A percentile compares a stretch with the other conserved stretches of the same genome.
Evolutionary conservation across 2,797 vertebrate genomes (phyloP).

Genomic region (Sebastes variabilis): DNA sequence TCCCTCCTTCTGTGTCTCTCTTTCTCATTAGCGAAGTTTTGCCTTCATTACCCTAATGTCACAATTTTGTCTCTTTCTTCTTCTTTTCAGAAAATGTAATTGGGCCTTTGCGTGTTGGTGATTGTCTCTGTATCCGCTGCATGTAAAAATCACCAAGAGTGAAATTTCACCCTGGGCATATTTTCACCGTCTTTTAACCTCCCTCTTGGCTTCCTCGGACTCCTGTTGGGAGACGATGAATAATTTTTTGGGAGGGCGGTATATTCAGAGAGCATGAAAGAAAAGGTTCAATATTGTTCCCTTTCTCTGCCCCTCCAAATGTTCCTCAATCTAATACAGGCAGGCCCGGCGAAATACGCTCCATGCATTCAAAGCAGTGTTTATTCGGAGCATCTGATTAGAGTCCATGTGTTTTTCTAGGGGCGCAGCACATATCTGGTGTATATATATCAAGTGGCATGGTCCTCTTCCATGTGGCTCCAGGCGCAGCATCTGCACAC

Average conservation of each 20-base stretch:
- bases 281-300: slow-evolving; percentile 30
- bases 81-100: slow-evolving; percentile 68
- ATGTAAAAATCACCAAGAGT: slow-evolving; percentile 50
- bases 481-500: slow-evolving; percentile 77
- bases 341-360: slow-evolving; percentile 10
- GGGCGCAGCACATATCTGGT: slow-evolving; percentile 47
- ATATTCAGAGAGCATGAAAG: slow-evolving; percentile 42
- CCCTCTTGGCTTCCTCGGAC: slow-evolving; percentile 24
- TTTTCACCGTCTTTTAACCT: slow-evolving; percentile 52
- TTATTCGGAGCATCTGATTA: slow-evolving; percentile 51
- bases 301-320: slow-evolving; percentile 28
- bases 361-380: slow-evolving; percentile 36
- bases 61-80: slow-evolving; percentile 66
- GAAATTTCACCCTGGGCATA: slow-evolving; percentile 54
- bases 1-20: slow-evolving; percentile 32
- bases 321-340: slow-evolving; percentile 18
- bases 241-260: slow-evolving; percentile 21
- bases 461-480: slow-evolving; percentile 69
- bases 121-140: slow-evolving; percentile 55
- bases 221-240: slow-evolving; percentile 47
- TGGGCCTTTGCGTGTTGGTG: slow-evolving; percentile 63
- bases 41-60: slow-evolving; percentile 77
- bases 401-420: slow-evolving; percentile 61
- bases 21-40: slow-evolving; percentile 76
- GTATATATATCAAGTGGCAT: slow-evolving; percentile 56